These are phyloP conservation scores for Tupaia tana DNA, from an alignment of 2,113 vertebrate species.

Conservation along the genomic window DNA sequence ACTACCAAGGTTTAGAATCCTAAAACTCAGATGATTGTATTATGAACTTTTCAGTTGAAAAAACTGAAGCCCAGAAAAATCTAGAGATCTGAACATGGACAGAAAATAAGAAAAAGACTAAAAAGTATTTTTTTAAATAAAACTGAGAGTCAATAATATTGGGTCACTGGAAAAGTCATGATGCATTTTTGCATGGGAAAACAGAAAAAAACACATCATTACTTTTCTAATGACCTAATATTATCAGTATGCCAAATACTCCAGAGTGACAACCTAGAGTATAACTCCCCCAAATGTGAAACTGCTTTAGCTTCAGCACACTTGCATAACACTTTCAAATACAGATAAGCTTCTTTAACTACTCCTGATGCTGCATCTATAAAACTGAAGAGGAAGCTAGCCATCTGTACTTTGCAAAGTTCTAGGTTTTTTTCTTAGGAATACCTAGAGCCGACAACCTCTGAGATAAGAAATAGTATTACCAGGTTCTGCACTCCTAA, in stretches of 20 bases:
- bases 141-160: neutral
- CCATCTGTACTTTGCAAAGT: neutral
- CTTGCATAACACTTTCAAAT: neutral
- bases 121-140: neutral
- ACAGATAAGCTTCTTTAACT: neutral
- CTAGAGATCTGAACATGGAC: neutral
- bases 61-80: constrained; percentile 36
- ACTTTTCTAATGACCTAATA: too few relatives aligned
- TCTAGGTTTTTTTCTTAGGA: neutral
- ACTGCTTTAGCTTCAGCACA: neutral
- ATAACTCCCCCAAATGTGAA: neutral
- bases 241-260: neutral
- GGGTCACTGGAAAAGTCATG: too few relatives aligned
- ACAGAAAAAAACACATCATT: too few relatives aligned
- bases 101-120: neutral
- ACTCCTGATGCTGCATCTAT: rapidly evolving
- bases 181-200: too few relatives aligned
- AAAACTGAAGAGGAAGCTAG: neutral
- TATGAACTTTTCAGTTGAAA: neutral
- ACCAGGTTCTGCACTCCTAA: neutral
- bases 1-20: neutral
- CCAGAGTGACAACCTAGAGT: neutral
- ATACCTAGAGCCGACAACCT: neutral
- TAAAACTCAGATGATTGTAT: neutral
- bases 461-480: neutral